phyloP scores from a whole-genome alignment of 2,113 vertebrate genomes.

The Sinocyclocheilus grahami region DNA sequence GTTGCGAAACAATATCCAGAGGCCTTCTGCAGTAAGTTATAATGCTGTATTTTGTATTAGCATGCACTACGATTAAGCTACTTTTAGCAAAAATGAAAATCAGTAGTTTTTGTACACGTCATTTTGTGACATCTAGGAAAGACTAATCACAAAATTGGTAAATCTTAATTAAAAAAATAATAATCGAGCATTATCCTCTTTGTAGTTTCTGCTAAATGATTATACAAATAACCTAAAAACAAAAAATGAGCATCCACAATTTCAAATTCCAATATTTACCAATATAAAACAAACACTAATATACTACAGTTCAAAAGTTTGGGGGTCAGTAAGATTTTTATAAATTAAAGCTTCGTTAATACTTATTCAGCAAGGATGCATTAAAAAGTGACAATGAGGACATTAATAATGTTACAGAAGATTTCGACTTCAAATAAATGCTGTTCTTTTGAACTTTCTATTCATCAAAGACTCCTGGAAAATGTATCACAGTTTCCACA shows the following conservation, averaged over 20 bases:
- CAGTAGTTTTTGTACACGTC: background rate
- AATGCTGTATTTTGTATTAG: background rate
- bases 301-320: background rate
- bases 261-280: background rate
- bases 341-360: no score
- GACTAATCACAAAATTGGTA: background rate
- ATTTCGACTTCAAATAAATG: background rate
- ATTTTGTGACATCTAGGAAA: background rate
- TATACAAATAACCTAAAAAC: background rate
- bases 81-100: background rate
- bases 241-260: background rate
- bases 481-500: background rate
- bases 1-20: constrained; percentile 94
- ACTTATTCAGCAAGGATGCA: background rate
- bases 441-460: background rate
- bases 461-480: background rate
- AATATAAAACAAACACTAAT: background rate
- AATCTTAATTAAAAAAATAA: background rate
- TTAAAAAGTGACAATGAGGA: no score
- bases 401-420: no score
- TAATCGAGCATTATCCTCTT: background rate
- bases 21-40: constrained; percentile 92
- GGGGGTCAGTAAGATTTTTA: background rate
- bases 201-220: background rate
- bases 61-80: background rate